These are phyloP conservation scores for Caloenas nicobarica DNA, from an alignment of 2,113 vertebrate genomes.

Conservation along the genomic window DNA sequence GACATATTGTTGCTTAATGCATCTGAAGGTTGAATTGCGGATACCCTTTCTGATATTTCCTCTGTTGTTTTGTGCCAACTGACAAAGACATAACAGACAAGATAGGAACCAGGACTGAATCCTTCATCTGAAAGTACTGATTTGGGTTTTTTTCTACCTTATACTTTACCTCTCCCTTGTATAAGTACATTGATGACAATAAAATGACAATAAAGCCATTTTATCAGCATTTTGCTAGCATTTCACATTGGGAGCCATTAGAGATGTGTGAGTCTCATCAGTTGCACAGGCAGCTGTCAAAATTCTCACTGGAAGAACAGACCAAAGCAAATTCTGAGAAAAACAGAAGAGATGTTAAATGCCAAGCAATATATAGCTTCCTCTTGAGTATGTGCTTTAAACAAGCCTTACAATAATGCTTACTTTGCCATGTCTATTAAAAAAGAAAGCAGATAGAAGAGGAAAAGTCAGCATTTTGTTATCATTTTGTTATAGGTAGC, in stretches of 20 bases:
- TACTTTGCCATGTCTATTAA: background rate
- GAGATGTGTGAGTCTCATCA: background rate
- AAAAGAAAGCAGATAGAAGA: background rate
- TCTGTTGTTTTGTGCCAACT: background rate
- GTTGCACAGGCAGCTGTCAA: background rate
- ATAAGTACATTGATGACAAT: background rate
- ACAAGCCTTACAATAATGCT: background rate
- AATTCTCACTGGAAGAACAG: background rate
- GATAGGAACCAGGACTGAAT: background rate
- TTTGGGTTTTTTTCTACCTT: background rate
- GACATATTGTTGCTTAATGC: background rate
- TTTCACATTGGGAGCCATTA: background rate
- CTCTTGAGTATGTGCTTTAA: background rate
- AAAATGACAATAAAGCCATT: background rate
- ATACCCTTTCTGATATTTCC: background rate
- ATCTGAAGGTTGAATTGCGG: background rate
- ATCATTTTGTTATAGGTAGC: background rate
- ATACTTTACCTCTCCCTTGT: background rate
- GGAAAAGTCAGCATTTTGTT: background rate
- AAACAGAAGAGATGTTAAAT: background rate
- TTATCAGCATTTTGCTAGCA: background rate
- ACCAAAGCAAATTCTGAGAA: background rate
- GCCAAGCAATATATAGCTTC: background rate
- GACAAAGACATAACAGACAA: background rate
- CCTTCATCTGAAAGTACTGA: background rate